Conservation (phyloP, 2,888 invertebrate species). For the Callimorpha dominula region DNA sequence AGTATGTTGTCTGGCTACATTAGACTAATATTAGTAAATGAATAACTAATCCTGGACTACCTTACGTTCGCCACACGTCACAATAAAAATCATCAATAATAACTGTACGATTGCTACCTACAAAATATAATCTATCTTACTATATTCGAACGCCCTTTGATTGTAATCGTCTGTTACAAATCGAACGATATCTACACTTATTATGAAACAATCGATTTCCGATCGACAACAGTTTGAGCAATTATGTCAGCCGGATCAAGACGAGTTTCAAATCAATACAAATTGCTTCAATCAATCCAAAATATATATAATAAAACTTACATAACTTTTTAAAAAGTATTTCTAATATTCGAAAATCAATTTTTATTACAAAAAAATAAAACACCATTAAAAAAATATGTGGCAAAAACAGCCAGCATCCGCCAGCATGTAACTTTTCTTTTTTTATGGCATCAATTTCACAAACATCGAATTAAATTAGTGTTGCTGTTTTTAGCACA, state of each 20-base stretch:
- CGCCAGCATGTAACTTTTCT: conserved; percentile 2
- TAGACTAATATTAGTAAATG: too few species aligned
- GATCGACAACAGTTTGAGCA: conserved; percentile 52
- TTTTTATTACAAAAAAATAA: neutral
- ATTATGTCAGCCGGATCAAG: conserved; percentile 60
- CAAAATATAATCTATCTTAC: conserved; percentile 9
- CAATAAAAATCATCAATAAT: neutral
- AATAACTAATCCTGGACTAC: too few species aligned
- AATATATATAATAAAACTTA: conserved; percentile 20
- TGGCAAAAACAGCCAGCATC: conserved; percentile 1
- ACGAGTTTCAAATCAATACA: conserved; percentile 56
- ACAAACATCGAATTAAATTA: neutral
- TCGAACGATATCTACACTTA: conserved; percentile 53
- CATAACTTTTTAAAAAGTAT: conserved; percentile 21
- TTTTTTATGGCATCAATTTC: neutral
- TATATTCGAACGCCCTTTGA: conserved; percentile 44
- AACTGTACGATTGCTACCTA: neutral
- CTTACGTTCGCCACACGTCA: too few species aligned
- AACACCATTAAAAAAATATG: neutral
- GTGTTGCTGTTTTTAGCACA: neutral
- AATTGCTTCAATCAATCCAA: conserved; percentile 37
- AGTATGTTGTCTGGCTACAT: too few species aligned
- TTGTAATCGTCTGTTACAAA: conserved; percentile 45
- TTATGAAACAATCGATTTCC: conserved; percentile 63
- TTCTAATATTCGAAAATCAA: too few species aligned